These are phyloP conservation scores for Danio rerio DNA, from an alignment of 2,113 vertebrate genomes.

Conservation along the genomic window GRCz12tu NC_133180.1:61843001-61843500, in stretches of 20 bases:
- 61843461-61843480: constrained; percentile 93
- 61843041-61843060: background rate
- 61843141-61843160: background rate
- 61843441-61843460: constrained; percentile 98
- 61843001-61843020: background rate
- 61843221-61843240: background rate
- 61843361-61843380: constrained; percentile 71
- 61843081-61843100: background rate
- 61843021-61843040: background rate
- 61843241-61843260: background rate
- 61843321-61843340: background rate
- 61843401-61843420: constrained; percentile 96
- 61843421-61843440: constrained; percentile 94
- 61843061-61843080: background rate
- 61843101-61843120: background rate
- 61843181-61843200: background rate
- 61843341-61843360: background rate
- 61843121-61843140: background rate
- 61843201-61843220: background rate
- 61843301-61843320: background rate
- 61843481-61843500: constrained; percentile 95
- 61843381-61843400: constrained; percentile 99
- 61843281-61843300: background rate
- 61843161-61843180: background rate
- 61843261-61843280: too few species aligned